Evolutionary conservation across 2,113 vertebrate species (phyloP).

Genomic region (Megaceryle torquata): DNA sequence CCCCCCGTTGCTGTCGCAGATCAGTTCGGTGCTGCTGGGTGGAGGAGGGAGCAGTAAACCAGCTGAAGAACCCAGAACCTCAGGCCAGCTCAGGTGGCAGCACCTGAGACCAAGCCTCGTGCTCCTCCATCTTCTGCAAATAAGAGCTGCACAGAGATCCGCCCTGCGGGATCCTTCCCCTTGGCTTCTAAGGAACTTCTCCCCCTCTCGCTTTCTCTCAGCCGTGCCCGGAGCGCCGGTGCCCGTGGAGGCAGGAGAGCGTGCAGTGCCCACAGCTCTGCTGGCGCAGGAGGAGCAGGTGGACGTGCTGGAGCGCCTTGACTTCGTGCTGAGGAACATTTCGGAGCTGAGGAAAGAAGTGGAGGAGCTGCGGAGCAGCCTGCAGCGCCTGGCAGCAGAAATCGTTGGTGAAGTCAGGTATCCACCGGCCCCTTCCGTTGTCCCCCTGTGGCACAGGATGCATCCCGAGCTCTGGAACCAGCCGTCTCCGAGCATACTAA

Average conservation of each 20-base stretch:
- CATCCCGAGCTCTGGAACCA: rapidly evolving
- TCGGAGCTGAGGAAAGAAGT: constrained; percentile 82
- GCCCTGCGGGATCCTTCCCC: rapidly evolving
- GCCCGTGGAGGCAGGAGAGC: constrained; percentile 52
- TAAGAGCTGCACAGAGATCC: rapidly evolving
- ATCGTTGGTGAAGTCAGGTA: constrained; percentile 89
- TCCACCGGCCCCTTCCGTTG: rapidly evolving
- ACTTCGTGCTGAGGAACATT: constrained; percentile 82
- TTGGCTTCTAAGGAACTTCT: rapidly evolving
- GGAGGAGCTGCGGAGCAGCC: constrained; percentile 81
- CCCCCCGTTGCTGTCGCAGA: rapidly evolving
- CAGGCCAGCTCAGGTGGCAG: rapidly evolving
- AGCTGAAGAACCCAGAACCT: neutral
- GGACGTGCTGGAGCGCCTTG: constrained; percentile 85
- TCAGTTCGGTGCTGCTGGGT: neutral
- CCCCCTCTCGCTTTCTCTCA: neutral
- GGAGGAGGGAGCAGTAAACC: neutral
- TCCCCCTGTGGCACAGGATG: rapidly evolving
- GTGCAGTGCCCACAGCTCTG: neutral
- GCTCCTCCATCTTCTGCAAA: rapidly evolving
- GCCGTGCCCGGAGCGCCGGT: constrained; percentile 1
- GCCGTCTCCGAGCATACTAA: rapidly evolving
- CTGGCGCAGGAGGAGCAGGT: constrained; percentile 73
- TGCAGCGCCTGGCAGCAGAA: constrained; percentile 81
- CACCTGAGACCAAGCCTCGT: rapidly evolving